Base-by-base conservation (phyloP, 2,888 invertebrate species). In the Cheilosia pagana region DNA sequence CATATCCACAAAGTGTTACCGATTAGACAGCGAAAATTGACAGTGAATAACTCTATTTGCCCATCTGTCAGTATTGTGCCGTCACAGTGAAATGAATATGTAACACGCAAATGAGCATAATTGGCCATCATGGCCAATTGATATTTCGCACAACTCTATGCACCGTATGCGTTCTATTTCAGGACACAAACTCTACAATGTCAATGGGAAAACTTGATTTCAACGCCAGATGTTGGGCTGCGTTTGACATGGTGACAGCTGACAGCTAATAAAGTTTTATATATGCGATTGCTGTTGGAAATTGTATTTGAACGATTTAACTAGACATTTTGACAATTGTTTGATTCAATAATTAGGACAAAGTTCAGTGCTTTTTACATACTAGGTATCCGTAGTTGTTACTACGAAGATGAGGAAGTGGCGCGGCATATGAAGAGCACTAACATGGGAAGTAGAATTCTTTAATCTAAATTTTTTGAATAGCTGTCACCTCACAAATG, bases 1-100 rank as follows among this genome's bases (percentile, higher is more conserved):
- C 4, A 21, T 8, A 10, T 10, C 21, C 21, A 4, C 21, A 4
- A 19, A 19, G 48, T 48, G 48, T 48, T 21, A 48, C 10, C 65
- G 19, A 52, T 52, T 57, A 39, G 50, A 60, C 25, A 45, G 39
- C 39, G 23, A 2, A 4, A 59, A 57, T 23, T 57, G 75, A 65
- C 75, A 75, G 65, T 21, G 16, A 65, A 50, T 65, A 65, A 75
- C 75, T 75, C 75, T 50, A 75, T 75, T 75, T 75, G 50, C 65
- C 75, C 57, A 65, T 75, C 57, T 75, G 75, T 74, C 63, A 55
- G 74, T 39, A 39, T 28, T 63, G 25, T 62, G 45, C 43, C 60
- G 72, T 63, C 62, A 63, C 72, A 63, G 45, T 23, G 45, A 23
- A 39, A 28, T 65, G 25, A 48, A 28, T 35, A 41, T 63, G 57